phyloP scores from a whole-genome alignment of 2,797 vertebrate genomes.

The Rachycentron canadum region DNA sequence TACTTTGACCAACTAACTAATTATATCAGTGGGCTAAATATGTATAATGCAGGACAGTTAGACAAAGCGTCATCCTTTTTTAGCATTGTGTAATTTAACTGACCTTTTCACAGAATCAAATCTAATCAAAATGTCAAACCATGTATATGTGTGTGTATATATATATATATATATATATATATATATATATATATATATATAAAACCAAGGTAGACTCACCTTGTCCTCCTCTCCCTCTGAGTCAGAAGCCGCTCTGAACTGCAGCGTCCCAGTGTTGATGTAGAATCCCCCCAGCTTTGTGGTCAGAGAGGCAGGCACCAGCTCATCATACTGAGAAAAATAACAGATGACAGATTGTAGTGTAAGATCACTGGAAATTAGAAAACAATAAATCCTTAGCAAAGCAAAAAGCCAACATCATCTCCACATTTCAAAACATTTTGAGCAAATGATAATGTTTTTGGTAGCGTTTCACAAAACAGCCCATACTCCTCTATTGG shows the following conservation, averaged over 20 bases:
- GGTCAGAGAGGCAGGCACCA: constrained; percentile 96
- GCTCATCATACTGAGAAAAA: constrained; percentile 92
- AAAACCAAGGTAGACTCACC: constrained; percentile 68
- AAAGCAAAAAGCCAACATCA: constrained; percentile 7
- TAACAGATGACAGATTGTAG: constrained; percentile 41
- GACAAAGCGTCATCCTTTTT: background rate
- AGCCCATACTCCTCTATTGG: constrained; percentile 6
- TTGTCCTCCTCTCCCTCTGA: constrained; percentile 92
- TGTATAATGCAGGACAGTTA: background rate
- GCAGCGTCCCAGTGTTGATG: constrained; percentile 97
- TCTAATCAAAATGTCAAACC: too few species aligned
- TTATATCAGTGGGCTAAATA: background rate
- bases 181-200: too few species aligned
- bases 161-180: too few species aligned
- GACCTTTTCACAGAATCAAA: background rate
- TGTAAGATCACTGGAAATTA: constrained; percentile 40
- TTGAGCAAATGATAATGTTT: constrained; percentile 28
- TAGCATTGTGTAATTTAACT: background rate
- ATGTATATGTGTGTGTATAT: too few species aligned
- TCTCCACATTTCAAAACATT: constrained; percentile 30
- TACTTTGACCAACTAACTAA: background rate
- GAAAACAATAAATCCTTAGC: constrained; percentile 41
- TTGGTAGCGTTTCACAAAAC: constrained; percentile 46
- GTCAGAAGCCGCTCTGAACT: constrained; percentile 96
- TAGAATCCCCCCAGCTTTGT: constrained; percentile 99